A percentile compares a stretch with the other conserved stretches of the same genome.
These are phyloP conservation scores for Cryptotis parvus DNA, from an alignment of 2,113 vertebrate genomes.

Conservation along the genomic window DNA sequence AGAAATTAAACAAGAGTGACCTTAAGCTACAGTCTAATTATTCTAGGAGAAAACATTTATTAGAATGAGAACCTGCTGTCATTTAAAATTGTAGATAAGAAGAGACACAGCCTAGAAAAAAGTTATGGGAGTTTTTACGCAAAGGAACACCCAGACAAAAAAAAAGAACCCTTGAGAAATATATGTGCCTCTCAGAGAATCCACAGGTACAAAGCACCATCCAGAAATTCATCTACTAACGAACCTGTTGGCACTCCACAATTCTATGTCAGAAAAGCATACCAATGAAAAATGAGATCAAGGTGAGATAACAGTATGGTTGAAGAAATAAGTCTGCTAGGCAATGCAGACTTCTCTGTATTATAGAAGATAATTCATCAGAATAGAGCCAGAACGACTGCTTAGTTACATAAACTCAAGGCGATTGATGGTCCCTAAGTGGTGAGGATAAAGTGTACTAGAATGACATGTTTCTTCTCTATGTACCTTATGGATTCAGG, in stretches of 20 bases:
- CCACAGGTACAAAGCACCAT: neutral
- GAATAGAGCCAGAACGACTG: neutral
- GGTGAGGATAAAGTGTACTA: neutral
- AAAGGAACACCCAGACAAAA: neutral
- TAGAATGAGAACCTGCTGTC: neutral
- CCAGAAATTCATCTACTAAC: neutral
- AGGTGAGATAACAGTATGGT: neutral
- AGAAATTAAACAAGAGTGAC: neutral
- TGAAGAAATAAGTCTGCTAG: neutral
- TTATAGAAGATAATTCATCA: neutral
- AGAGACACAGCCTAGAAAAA: neutral
- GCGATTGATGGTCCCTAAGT: neutral
- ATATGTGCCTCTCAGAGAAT: neutral
- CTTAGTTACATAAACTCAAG: neutral
- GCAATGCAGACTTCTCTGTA: neutral
- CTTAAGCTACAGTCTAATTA: neutral
- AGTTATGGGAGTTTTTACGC: neutral
- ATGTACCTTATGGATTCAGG: no score
- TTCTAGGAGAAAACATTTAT: neutral
- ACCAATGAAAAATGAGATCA: neutral
- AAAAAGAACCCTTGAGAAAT: neutral
- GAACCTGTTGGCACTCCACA: neutral
- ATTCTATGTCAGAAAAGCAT: neutral
- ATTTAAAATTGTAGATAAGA: constrained; percentile 4
- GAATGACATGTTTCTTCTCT: no score